Evolutionary conservation across 2,888 invertebrate species (phyloP), one percentile per base, ranked within the genome.

Genomic region (Stenodera caucasica): DNA sequence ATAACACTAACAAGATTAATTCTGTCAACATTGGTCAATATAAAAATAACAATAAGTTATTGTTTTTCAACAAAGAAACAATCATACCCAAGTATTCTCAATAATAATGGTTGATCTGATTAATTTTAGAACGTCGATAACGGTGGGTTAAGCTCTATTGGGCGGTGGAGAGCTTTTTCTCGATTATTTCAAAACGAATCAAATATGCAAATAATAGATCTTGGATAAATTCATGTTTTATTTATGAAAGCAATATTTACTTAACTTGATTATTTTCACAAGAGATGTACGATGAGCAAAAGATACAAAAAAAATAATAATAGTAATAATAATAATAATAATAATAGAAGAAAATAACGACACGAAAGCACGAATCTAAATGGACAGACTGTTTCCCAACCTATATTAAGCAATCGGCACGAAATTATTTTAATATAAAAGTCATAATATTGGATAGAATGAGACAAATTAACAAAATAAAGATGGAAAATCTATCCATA

Each of bases 141-240:
- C 23, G n/a, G 2, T 21, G 23, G 45, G 23, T n/a, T 21, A 45
- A 45, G 45, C 23, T 23, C 12, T 45, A 2, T 21, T 45, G 45
- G 45, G 45, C 45, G 45, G 21, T 45, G 21, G 45, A 23, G 23
- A 45, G 45, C 23, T 45, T 23, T 70, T 68, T 67, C 66, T 61
- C 70, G 67, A 70, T 69, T 69, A 72, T 74, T 74, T 74, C 66
- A 67, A 76, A 77, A 77, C 75, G 77, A 78, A 78, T 77, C 78
- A 77, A 79, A 79, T 78, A 80, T 79, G 80, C 78, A 80, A 80
- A 80, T 79, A 77, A 78, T 76, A 76, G 78, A 78, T 78, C 78
- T 77, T 75, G 74, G 74, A 72, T 74, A 75, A 75, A 76, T 75
- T 75, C 78, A 78, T 78, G 79, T 78, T 78, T 80, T 79, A 79